phyloP scores from a whole-genome alignment of 2,888 invertebrate species.

The Chesias legatella region DNA sequence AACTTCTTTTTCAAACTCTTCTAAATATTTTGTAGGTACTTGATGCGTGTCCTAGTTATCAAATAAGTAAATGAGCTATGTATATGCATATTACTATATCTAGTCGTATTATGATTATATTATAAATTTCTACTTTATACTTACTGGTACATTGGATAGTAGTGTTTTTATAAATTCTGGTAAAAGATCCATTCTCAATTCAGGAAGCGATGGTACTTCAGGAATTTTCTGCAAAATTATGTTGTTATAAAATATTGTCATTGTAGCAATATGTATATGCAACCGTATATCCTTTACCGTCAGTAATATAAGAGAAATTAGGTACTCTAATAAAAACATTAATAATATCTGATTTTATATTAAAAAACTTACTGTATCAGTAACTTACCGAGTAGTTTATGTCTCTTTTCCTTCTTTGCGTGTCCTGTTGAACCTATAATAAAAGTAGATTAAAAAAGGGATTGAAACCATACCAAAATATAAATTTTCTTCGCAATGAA shows the following conservation, averaged over 20 bases:
- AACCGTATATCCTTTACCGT: too few species aligned
- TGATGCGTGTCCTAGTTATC: background rate
- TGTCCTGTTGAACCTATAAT: constrained; percentile 4
- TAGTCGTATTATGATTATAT: background rate
- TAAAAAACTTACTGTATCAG: too few species aligned
- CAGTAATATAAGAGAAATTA: too few species aligned
- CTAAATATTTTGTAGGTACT: background rate
- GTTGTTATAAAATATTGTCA: too few species aligned
- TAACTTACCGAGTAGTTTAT: constrained; percentile 7
- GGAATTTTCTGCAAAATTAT: constrained; percentile 3
- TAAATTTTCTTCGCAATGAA: too few species aligned
- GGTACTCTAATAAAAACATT: too few species aligned
- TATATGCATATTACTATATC: too few species aligned
- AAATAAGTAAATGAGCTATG: background rate
- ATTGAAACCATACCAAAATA: too few species aligned
- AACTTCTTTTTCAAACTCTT: constrained; percentile 1
- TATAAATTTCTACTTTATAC: constrained; percentile 9
- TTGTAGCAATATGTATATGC: too few species aligned
- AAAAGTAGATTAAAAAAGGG: background rate
- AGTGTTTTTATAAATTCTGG: constrained; percentile 13
- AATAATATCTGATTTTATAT: too few species aligned
- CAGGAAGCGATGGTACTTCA: constrained; percentile 31
- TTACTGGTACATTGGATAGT: constrained; percentile 27
- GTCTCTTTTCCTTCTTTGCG: constrained; percentile 10
- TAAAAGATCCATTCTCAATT: constrained; percentile 16